Base-by-base conservation (phyloP, 2,113 vertebrate genomes). In the Pterocles burchelli region DNA sequence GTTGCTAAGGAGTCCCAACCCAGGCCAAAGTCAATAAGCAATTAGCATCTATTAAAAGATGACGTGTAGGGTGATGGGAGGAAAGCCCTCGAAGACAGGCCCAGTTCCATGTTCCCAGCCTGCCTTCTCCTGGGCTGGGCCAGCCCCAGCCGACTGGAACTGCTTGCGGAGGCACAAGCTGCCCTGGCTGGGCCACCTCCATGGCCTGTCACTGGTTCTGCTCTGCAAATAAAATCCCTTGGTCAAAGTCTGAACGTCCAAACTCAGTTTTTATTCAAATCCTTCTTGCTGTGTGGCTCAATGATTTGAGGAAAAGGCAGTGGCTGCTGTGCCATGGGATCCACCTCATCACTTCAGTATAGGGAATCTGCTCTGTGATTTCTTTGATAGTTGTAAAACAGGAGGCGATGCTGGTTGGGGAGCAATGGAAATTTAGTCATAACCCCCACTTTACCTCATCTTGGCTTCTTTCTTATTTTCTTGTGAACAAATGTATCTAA, bases 11-110 rank as follows among this genome's bases (percentile, higher is more conserved):
- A 82, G 90, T 82, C 55, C 59, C 91, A 90, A 41, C 48, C 71
- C 88, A 95, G 79, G 92, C 85, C 90, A 93, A 94, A 90, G 89
- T 97, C 85, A 82, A 94, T 75, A 94, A 67, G 76, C 65, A 86
- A 90, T 88, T 84, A 93, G 68, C 34, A 85, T 79, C 59, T 88
- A 67, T 52, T 84, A 92, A 89, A 92, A 94, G 45, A 74, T 38
- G 75, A 96, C 84, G 26, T 79, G 79, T 7, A 63, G 59, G n/a
- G 34, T n/a, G 79, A 82, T 13, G 28, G 79, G 45, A 86, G 72
- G 80, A 72, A 67, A 74, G 28, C 24, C 48, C 68, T 77, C 59
- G 75, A 54, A 85, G 71, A 77, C 70, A 73, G 34, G 67, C 38
- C 67, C 34, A 88, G 59, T 48, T 58, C 67, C 19, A 1, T 3